Evolutionary conservation across 2,888 invertebrate species (phyloP), one percentile per base, ranked within the genome.

Genomic region (Archips xylosteana): DNA sequence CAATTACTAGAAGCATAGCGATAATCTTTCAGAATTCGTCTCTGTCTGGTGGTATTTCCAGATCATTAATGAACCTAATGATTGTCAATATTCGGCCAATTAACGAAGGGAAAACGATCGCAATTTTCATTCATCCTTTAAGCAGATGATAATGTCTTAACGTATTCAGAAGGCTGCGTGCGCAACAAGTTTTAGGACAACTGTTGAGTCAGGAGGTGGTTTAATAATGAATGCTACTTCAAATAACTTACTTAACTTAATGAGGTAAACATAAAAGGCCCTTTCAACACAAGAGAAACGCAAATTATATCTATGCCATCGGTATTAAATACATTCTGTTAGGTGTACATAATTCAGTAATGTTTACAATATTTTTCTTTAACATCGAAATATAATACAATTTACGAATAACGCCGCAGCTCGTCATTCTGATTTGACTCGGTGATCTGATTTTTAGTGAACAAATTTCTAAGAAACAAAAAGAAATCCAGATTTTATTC

Each of bases 181-280:
- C 86, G 94, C 94, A 94, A 94, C 94, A 94, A 93, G 94, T 94
- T 80, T 79, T 86, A 80, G 76, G 85, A 88, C 92, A 94, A 90
- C 94, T 92, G 92, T 93, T 93, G 94, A 93, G 84, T 88, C 82
- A 34, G 57, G 59, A 51, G 47, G 47, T 47, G 13, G 66, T 73
- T 60, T 66, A 34, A 66, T 70, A 68, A 72, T 64, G 60, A 72
- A 23, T 34, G n/a, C 57, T 32, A 49, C 15, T 57, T 62, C 34
- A 42, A 62, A 64, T 62, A 51, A 62, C 36, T 62, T 47, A 34
- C 62, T 9, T 45, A 45, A 23, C 45, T 23, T 57, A 57, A 57
- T 57, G 57, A 32, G 32, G 12, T 57, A 57, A 32, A 10, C 57
- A 32, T 57, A 57, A 57, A 57, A 12, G 32, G 3, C 32, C 57